These are phyloP conservation scores for Actinopyga echinites DNA, from an alignment of 53 echinoderm and acorn worm genomes.

Conservation along the genomic window DNA sequence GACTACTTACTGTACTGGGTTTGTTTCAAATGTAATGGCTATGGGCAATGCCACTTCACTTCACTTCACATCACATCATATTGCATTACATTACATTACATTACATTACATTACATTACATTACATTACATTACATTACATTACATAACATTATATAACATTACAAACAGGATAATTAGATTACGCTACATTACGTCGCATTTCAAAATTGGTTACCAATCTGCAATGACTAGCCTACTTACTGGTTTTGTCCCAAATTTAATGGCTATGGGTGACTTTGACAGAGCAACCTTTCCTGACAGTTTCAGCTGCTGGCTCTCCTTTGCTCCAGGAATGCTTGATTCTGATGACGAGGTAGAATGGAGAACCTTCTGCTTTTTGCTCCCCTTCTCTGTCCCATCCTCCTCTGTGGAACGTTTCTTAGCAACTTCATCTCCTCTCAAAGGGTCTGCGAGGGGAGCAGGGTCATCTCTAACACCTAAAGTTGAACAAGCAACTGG, in stretches of 20 bases:
- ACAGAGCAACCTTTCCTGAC: not conserved
- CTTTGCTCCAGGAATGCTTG: not conserved
- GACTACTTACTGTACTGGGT: no score
- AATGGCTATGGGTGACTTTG: conserved; percentile 25
- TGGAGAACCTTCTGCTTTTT: not conserved
- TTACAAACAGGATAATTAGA: no score
- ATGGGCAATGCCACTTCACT: no score
- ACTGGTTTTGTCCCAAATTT: not conserved
- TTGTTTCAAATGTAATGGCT: no score
- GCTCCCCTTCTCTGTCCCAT: not conserved
- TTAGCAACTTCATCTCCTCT: conserved; percentile 23
- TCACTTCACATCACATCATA: no score
- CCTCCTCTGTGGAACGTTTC: not conserved
- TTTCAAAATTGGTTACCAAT: no score
- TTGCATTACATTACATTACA: no score
- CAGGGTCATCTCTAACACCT: conserved; percentile 20
- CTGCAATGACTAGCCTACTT: not conserved
- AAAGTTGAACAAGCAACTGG: conserved; percentile 42
- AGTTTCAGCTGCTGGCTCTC: not conserved
- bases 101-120: no score
- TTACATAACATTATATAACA: no score
- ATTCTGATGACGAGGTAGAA: not conserved
- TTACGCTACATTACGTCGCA: no score
- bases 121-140: no score
- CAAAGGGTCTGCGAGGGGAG: conserved; percentile 19